Base-by-base conservation (phyloP, 2,888 invertebrate genomes). In the Amaurobius ferox region DNA sequence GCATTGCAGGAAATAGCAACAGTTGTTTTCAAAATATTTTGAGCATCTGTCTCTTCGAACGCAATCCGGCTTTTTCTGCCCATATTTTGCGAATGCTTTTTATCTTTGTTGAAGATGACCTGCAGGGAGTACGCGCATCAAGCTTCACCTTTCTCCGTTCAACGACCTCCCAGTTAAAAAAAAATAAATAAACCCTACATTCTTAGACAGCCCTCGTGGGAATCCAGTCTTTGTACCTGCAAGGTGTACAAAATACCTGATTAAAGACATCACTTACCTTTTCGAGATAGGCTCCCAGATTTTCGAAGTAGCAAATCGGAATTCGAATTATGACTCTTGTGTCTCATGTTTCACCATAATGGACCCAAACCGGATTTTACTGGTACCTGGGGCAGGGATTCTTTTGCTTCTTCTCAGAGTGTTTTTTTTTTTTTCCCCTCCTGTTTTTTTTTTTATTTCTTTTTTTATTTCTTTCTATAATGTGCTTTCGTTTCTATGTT, bases 341-440 rank as follows among this genome's bases (percentile, higher is more conserved):
- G 29, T 30, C 28, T 70, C 28, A 76, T 64, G 70, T 81, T 44
- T 64, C 62, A 62, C 13, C 68, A 32, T 23, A 44, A 79, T 66
- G 64, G 72, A 66, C 79, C 28, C 72, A 44, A 79, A 79, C 79
- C 79, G 79, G 79, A 79, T 79, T 79, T 55, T 23, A 16, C 35
- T 35, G 23, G 9, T n/a, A 7, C 40, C 9, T 44, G 40, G 39
- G 28, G 61, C 62, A 29, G 28, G 16, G 23, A 16, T 71, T 35
- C 23, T 32, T 32, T 67, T 32, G 30, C n/a, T 67, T 32, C 35
- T 64, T 64, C 19, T 64, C 11, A 3, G 7, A 28, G 11, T 35
- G 55, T 55, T n/a, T 16, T 55, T 11, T 9, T 1, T 35, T 68
- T 13, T 29, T 30, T 30, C n/a, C 66, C 7, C 23, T n/a, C 6